These are phyloP conservation scores for Tamandua tetradactyla DNA, from an alignment of 2,797 vertebrate genomes.

Conservation along the genomic window DNA sequence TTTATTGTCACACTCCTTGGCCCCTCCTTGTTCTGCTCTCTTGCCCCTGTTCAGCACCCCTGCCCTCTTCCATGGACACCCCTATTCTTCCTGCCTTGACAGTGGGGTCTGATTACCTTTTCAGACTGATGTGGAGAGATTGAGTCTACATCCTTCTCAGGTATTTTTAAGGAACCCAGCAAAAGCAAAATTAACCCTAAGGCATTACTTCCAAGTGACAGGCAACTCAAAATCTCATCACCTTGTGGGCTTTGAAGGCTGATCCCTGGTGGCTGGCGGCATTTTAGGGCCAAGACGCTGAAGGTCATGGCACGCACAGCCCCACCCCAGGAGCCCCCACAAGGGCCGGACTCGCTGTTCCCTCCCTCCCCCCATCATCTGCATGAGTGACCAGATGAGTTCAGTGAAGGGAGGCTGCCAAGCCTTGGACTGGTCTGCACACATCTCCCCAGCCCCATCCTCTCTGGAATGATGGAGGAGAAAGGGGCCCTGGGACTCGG, in stretches of 20 bases:
- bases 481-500: background rate
- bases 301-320: background rate
- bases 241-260: background rate
- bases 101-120: background rate
- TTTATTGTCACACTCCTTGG: background rate
- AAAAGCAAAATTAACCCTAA: background rate
- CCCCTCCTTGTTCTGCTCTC: background rate
- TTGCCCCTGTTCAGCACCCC: background rate
- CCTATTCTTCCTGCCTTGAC: background rate
- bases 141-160: background rate
- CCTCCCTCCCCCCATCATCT: no score
- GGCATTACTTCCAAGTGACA: background rate
- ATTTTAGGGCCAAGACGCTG: background rate
- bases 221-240: background rate
- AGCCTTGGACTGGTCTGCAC: background rate
- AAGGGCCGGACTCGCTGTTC: background rate
- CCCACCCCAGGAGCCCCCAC: background rate
- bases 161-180: background rate
- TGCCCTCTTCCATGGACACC: background rate
- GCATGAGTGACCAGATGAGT: background rate
- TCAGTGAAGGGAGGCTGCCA: background rate
- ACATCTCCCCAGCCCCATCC: background rate
- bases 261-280: background rate
- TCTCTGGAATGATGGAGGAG: background rate
- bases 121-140: background rate